Percentiles rank a stretch among this genome's conserved stretches.
Evolutionary conservation across 2,888 invertebrate genomes (phyloP).

Genomic region (Cistogaster globosa): DNA sequence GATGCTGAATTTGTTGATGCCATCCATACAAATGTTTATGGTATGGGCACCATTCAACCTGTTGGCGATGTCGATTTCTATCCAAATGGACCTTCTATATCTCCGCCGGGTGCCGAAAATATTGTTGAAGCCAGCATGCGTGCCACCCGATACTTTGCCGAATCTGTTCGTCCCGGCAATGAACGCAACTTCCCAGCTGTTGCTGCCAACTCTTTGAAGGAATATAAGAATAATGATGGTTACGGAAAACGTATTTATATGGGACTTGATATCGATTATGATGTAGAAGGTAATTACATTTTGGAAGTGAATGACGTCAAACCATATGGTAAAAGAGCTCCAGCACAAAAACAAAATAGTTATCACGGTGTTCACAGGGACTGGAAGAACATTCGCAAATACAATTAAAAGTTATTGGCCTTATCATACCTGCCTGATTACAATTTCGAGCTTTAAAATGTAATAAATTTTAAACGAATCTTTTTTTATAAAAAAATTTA

Average conservation of each 20-base stretch:
- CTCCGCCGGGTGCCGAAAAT: conserved; percentile 78
- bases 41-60: conserved; percentile 77
- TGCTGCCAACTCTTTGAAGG: conserved; percentile 78
- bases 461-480: conserved; percentile 5
- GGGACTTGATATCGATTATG: conserved; percentile 78
- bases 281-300: conserved; percentile 79
- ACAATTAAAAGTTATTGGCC: conserved; percentile 16
- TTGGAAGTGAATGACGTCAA: conserved; percentile 79
- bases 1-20: conserved; percentile 82
- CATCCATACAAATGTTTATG: conserved; percentile 80
- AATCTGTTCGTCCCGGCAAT: conserved; percentile 80
- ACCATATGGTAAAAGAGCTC: conserved; percentile 79
- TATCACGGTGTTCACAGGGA: conserved; percentile 74
- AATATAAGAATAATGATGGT: conserved; percentile 79
- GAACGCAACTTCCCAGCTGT: conserved; percentile 81
- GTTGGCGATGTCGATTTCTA: conserved; percentile 81
- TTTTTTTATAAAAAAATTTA: no score
- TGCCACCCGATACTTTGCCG: conserved; percentile 80
- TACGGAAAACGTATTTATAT: conserved; percentile 79
- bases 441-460: neutral
- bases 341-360: conserved; percentile 76
- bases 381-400: neutral
- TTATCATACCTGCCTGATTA: neutral
- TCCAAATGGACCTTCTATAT: conserved; percentile 78
- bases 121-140: conserved; percentile 80